phyloP scores from a whole-genome alignment of 2,113 vertebrate genomes.

The Mormoops blainvillei region DNA sequence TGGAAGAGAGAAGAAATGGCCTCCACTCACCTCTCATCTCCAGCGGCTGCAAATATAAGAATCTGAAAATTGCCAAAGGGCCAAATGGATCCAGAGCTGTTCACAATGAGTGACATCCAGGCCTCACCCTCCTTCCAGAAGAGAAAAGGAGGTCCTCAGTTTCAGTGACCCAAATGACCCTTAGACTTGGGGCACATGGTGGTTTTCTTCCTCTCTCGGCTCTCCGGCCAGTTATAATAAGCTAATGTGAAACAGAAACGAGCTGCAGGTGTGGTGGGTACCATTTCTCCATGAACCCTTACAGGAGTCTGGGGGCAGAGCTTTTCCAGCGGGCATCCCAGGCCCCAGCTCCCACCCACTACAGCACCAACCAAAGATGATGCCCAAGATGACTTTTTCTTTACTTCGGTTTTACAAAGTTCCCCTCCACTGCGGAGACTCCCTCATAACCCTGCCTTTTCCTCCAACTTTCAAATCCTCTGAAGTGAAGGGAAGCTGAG shows the following conservation, averaged over 20 bases:
- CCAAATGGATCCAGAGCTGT: not conserved
- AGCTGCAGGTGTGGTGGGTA: not conserved
- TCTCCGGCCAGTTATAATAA: not conserved
- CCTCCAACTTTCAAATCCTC: not conserved
- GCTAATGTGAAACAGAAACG: not conserved
- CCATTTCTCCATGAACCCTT: not conserved
- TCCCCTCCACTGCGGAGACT: not conserved
- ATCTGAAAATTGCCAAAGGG: not conserved
- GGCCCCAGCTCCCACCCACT: not conserved
- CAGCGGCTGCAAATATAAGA: not conserved
- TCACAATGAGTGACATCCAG: not conserved
- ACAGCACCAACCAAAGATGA: not conserved
- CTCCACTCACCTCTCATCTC: not conserved
- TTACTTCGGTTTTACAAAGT: not conserved
- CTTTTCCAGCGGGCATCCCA: not conserved
- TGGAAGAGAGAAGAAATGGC: not conserved
- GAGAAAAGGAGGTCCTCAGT: not conserved
- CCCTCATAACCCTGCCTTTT: not conserved
- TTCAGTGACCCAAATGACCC: not conserved
- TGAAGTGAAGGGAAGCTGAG: not conserved
- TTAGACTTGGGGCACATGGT: not conserved
- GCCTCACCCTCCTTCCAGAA: not conserved
- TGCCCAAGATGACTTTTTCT: not conserved
- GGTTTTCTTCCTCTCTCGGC: not conserved
- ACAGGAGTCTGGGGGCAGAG: not conserved